phyloP scores from a whole-genome alignment of 2,888 invertebrate species.

The Bruchidius siliquastri region DNA sequence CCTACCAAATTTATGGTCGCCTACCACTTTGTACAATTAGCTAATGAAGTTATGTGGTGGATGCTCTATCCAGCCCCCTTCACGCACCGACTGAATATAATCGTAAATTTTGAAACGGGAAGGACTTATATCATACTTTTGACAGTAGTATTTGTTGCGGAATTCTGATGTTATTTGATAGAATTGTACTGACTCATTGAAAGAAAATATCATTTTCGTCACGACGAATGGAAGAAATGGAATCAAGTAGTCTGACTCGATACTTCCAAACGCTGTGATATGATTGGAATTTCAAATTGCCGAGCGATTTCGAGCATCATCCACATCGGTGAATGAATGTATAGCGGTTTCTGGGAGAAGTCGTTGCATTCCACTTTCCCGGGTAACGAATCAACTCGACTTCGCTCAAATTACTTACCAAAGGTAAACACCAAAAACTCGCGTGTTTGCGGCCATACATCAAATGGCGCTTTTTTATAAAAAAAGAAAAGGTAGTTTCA shows the following conservation, averaged over 20 bases:
- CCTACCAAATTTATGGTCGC: conserved; percentile 14
- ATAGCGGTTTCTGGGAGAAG: neutral
- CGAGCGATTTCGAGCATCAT: neutral
- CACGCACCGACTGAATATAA: neutral
- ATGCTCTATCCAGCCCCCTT: neutral
- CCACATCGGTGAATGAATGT: neutral
- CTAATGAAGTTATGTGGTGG: conserved; percentile 20
- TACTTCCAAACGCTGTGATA: too few species aligned
- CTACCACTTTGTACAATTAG: conserved; percentile 18
- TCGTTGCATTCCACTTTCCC: neutral
- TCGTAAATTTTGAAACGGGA: neutral
- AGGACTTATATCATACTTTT: too few species aligned
- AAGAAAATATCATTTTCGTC: too few species aligned
- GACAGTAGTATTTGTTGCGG: too few species aligned
- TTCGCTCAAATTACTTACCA: neutral
- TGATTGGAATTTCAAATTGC: neutral
- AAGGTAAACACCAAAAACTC: neutral
- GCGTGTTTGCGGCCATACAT: neutral
- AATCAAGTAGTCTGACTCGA: too few species aligned
- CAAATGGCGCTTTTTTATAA: neutral
- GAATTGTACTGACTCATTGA: too few species aligned
- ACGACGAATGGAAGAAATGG: too few species aligned
- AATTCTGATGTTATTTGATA: too few species aligned
- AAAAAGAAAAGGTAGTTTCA: neutral
- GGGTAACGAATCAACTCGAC: neutral